Evolutionary conservation across 2,888 invertebrate species (phyloP).

Genomic region (Dione vanillae): DNA sequence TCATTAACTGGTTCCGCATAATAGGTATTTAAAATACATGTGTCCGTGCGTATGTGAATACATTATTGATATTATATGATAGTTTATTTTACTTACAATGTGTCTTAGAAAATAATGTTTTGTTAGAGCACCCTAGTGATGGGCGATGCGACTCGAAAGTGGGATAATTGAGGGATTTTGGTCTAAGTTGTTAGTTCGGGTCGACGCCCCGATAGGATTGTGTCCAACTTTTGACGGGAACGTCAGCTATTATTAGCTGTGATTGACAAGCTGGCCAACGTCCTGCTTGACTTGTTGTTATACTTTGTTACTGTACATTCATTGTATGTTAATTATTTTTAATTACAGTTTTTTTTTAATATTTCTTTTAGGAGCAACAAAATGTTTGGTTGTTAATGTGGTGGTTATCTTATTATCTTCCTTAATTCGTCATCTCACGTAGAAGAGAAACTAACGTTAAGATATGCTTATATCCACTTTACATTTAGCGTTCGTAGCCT

Average conservation of each 20-base stretch:
- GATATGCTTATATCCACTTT: too few relatives aligned
- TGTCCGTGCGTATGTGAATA: constrained; percentile 75
- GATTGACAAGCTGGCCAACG: constrained; percentile 68
- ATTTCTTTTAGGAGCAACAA: too few relatives aligned
- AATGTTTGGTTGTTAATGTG: too few relatives aligned
- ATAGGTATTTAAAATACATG: constrained; percentile 83
- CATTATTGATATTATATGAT: constrained; percentile 84
- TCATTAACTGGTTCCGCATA: constrained; percentile 80
- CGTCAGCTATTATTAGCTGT: constrained; percentile 73
- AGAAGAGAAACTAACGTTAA: too few relatives aligned
- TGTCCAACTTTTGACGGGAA: constrained; percentile 79
- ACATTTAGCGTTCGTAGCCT: too few relatives aligned
- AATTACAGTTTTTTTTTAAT: too few relatives aligned
- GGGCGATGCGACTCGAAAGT: constrained; percentile 51
- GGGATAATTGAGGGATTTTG: constrained; percentile 70
- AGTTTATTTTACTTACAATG: constrained; percentile 78
- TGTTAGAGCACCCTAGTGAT: constrained; percentile 59
- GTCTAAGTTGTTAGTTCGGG: constrained; percentile 80
- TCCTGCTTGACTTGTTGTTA: constrained; percentile 13
- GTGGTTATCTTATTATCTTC: too few relatives aligned
- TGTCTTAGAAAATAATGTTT: constrained; percentile 61
- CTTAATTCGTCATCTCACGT: too few relatives aligned
- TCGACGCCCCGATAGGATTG: constrained; percentile 82
- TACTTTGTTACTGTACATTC: neutral
- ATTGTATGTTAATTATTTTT: constrained; percentile 6